Conservation (phyloP, 2,113 vertebrate genomes). For the Silurus asotus region DNA sequence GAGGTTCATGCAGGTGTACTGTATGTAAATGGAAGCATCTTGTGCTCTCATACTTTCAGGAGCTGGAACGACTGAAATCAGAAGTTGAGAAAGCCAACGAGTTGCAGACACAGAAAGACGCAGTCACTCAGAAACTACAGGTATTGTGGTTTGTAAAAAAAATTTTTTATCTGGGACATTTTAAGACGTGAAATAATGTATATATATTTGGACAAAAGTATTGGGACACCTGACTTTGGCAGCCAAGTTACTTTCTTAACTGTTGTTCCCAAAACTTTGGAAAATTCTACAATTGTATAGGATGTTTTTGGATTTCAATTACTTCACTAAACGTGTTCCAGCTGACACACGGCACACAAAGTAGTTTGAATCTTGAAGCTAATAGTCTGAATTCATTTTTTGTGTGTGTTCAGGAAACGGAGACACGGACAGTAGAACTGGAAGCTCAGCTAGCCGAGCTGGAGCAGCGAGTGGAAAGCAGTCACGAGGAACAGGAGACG, state of each 20-base stretch:
- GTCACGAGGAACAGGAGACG: conserved; percentile 85
- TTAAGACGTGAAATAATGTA: background rate
- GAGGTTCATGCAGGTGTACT: background rate
- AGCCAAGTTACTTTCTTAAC: too few species aligned
- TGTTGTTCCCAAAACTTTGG: too few species aligned
- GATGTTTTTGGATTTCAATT: too few species aligned
- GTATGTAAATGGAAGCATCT: background rate
- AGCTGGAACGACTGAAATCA: conserved; percentile 89
- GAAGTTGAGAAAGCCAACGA: conserved; percentile 89
- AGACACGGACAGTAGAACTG: conserved; percentile 86
- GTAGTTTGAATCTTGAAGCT: too few species aligned
- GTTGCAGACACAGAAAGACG: conserved; percentile 85
- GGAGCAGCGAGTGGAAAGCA: conserved; percentile 91
- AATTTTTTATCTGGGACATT: too few species aligned
- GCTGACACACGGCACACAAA: too few species aligned
- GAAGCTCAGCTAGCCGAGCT: conserved; percentile 86
- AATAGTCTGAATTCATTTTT: too few species aligned
- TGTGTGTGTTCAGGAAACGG: conserved; percentile 80
- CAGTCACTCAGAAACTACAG: conserved; percentile 86
- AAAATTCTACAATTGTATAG: too few species aligned
- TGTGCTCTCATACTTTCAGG: conserved; percentile 67
- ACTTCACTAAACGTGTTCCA: too few species aligned
- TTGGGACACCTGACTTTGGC: too few species aligned
- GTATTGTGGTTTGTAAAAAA: conserved; percentile 58
- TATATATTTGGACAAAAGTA: too few species aligned